Evolutionary conservation across 2,888 invertebrate species (phyloP).

Genomic region (Oxytorus armatus): DNA sequence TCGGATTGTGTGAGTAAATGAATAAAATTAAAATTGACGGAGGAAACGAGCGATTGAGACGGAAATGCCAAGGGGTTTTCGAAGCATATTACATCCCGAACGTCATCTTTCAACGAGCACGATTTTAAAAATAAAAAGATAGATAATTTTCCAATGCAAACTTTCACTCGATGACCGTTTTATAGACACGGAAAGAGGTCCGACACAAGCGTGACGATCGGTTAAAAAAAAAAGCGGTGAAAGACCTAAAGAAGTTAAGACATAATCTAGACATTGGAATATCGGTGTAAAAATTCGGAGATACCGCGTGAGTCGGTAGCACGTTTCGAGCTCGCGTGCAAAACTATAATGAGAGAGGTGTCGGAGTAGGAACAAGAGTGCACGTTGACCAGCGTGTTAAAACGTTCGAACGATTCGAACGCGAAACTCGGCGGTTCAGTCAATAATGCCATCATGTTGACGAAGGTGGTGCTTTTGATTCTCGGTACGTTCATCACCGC

Average conservation of each 20-base stretch:
- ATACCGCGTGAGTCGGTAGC: too few species aligned
- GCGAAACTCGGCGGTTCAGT: slow-evolving; percentile 50
- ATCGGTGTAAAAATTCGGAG: too few species aligned
- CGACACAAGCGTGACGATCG: neutral
- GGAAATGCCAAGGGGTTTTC: too few species aligned
- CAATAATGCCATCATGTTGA: slow-evolving; percentile 65
- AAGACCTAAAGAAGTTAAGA: too few species aligned
- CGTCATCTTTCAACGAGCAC: neutral
- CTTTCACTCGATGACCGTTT: slow-evolving; percentile 46
- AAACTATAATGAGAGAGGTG: slow-evolving; percentile 63
- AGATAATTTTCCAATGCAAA: slow-evolving; percentile 33
- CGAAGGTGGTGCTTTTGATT: slow-evolving; percentile 61
- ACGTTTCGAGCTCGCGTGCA: too few species aligned
- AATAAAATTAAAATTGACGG: too few species aligned
- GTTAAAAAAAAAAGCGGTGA: neutral
- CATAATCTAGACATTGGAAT: too few species aligned
- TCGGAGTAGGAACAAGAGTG: slow-evolving; percentile 51
- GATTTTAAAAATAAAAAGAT: neutral
- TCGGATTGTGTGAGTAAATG: too few species aligned
- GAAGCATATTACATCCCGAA: neutral
- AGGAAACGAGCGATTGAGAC: too few species aligned
- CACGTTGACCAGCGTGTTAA: too few species aligned
- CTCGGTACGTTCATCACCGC: slow-evolving; percentile 53
- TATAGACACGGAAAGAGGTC: neutral
- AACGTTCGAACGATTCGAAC: slow-evolving; percentile 12